Evolutionary conservation across 2,888 invertebrate genomes (phyloP).

Genomic region (Celastrina argiolus): DNA sequence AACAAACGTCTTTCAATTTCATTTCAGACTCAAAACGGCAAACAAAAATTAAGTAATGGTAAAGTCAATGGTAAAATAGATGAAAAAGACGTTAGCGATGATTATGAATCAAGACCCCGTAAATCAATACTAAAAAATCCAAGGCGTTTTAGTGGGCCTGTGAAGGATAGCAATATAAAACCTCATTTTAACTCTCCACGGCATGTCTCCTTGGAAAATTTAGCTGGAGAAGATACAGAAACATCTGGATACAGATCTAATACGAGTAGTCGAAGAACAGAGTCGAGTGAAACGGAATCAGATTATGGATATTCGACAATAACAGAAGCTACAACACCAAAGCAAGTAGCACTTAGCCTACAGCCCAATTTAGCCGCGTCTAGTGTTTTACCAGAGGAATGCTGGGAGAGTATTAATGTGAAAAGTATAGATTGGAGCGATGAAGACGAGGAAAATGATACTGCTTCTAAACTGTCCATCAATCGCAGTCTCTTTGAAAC

Average conservation of each 20-base stretch:
- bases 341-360: constrained; percentile 67
- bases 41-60: neutral
- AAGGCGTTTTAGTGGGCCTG: constrained; percentile 46
- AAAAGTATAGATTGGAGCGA: constrained; percentile 62
- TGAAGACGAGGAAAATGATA: constrained; percentile 57
- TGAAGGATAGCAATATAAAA: constrained; percentile 41
- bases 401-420: constrained; percentile 67
- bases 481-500: constrained; percentile 62
- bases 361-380: constrained; percentile 58
- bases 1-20: constrained; percentile 7
- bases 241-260: constrained; percentile 78
- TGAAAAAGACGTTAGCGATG: constrained; percentile 40
- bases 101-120: constrained; percentile 43
- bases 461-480: constrained; percentile 48
- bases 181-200: constrained; percentile 32
- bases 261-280: constrained; percentile 61
- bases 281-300: constrained; percentile 75
- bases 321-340: constrained; percentile 77
- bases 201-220: constrained; percentile 40
- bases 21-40: constrained; percentile 8
- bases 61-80: constrained; percentile 26
- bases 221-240: constrained; percentile 62
- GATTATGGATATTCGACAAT: constrained; percentile 81
- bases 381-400: constrained; percentile 72
- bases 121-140: constrained; percentile 63